Evolutionary conservation across 2,113 vertebrate species (phyloP).

Genomic region (Corydoras sp.): DNA sequence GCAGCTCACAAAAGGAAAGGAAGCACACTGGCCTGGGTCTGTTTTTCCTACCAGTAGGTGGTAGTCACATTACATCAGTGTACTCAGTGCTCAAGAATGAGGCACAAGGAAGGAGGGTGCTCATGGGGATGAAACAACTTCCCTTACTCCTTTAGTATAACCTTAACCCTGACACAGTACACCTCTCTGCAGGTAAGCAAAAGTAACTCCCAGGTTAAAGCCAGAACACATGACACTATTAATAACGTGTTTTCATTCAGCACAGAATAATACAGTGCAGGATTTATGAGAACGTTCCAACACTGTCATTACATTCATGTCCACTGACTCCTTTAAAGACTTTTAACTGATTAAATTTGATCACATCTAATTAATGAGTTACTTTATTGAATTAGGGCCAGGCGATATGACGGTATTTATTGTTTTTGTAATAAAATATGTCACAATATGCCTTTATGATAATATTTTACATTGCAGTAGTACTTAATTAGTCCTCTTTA

Average conservation of each 20-base stretch:
- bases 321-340: no score
- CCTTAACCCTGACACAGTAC: constrained; percentile 6
- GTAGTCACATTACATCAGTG: constrained; percentile 54
- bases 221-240: neutral
- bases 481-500: no score
- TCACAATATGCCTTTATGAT: no score
- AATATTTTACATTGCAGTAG: no score
- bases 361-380: neutral
- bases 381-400: neutral
- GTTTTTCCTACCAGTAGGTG: constrained; percentile 52
- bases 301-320: neutral
- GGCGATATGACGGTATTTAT: no score
- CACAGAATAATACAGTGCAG: neutral
- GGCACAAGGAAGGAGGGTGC: constrained; percentile 13
- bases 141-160: neutral
- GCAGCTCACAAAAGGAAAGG: constrained; percentile 1
- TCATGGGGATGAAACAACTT: constrained; percentile 20
- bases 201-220: constrained; percentile 13
- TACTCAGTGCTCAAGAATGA: neutral
- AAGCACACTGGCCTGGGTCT: constrained; percentile 11
- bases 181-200: constrained; percentile 20
- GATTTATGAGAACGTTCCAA: neutral
- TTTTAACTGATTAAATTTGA: no score
- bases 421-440: no score
- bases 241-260: constrained; percentile 33